Base-by-base conservation (phyloP, 2,113 vertebrate genomes). In the Apteryx mantelli region DNA sequence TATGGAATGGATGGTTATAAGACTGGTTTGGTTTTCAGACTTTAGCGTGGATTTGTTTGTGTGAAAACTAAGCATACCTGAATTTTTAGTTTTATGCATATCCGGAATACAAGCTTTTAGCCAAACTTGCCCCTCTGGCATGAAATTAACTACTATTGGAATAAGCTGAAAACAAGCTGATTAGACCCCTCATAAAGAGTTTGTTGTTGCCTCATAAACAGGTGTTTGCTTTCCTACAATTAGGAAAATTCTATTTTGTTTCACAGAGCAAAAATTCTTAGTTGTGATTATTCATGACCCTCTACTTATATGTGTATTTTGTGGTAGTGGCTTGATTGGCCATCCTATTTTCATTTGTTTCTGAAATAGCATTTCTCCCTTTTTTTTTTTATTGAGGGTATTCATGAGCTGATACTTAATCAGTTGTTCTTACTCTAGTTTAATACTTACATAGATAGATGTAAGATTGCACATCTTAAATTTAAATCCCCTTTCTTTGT, bases 141-240 rank as follows among this genome's bases (percentile, higher is more conserved):
- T 82, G 44, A 92, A 85, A 82, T 85, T 68, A 92, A 24, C 44
- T 91, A 10, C 66, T 65, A 16, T 56, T 69, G 90, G 38, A 69
- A 81, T 83, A 88, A 78, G 42, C 34, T 92, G 75, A 87, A 89
- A 92, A 91, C 42, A 80, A 76, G 9, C 32, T 87, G 56, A 77
- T 93, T 82, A 94, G 75, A 90, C 93, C 73, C 11, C 6, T 30
- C 36, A 30, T 92, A 7, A 91, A 83, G 90, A 79, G 77, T 94
- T 95, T 21, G 75, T 95, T 90, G 66, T 87, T 93, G 32, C 92
- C 71, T 93, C 25, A 76, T 88, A 87, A 88, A 48, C 40, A 95
- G 77, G 63, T 92, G 78, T 25, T 92, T 95, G 3, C 61, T 79
- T 34, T 88, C 74, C 85, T 89, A 81, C 78, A 89, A 34, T 91